Evolutionary conservation across 2,797 vertebrate genomes (phyloP).

Genomic region (Odontamblyopus rebecca): DNA sequence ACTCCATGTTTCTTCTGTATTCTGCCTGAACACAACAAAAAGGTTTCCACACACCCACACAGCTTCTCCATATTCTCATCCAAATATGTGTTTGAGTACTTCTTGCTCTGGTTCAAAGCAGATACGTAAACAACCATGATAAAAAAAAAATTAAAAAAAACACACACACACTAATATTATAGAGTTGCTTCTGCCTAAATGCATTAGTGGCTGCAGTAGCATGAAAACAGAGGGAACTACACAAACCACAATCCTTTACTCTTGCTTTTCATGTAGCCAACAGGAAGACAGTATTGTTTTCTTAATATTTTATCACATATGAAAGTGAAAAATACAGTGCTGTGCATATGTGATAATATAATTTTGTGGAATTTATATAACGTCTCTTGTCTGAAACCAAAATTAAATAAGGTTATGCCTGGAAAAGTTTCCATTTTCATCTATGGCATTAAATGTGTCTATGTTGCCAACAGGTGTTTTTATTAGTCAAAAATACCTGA

Average conservation of each 20-base stretch:
- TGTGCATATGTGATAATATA: too few relatives aligned
- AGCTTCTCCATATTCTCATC: not conserved
- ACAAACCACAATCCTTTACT: not conserved
- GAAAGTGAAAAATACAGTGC: too few relatives aligned
- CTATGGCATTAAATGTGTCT: too few relatives aligned
- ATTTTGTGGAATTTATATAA: too few relatives aligned
- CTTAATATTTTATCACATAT: too few relatives aligned
- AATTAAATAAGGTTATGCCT: too few relatives aligned
- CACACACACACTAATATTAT: not conserved
- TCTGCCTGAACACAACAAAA: conserved; percentile 5
- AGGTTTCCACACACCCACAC: not conserved
- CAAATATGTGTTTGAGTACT: conserved; percentile 4
- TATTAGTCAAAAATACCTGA: too few relatives aligned
- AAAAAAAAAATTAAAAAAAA: not conserved
- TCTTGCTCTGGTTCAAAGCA: not conserved
- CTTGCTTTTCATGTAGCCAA: not conserved
- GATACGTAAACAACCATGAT: not conserved
- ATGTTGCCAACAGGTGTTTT: too few relatives aligned
- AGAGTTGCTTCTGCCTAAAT: not conserved
- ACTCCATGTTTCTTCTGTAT: not conserved
- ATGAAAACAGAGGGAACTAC: not conserved
- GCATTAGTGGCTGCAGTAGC: not conserved
- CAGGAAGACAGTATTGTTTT: too few relatives aligned
- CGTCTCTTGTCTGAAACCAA: too few relatives aligned
- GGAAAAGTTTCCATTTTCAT: too few relatives aligned